Base-by-base conservation (phyloP, 2,888 invertebrate genomes). In the Melinopterus prodromus region DNA sequence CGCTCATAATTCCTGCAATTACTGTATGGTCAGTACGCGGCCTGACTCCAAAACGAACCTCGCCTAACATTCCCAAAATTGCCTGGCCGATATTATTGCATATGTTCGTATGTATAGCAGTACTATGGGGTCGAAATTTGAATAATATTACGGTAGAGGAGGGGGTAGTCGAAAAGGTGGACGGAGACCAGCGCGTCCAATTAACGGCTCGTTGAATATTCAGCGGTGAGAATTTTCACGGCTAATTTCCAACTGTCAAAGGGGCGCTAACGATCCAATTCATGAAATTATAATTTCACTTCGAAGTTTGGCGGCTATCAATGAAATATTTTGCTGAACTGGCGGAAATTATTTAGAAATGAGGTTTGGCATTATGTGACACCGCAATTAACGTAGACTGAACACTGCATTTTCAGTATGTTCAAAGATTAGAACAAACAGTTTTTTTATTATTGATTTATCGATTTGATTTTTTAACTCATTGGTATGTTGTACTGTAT, bases 241-340 rank as follows among this genome's bases (percentile, higher is more conserved):
- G 53, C 53, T 53, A 53, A 53, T 53, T 53, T 53, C 53, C 53
- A 53, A 53, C 53, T 53, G 53, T 53, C 53, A 53, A 53, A 53
- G 53, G 12, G 12, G 5, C 53, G 12, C 53, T 53, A 53, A 53
- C 53, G 53, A 53, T 53, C 53, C 53, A 53, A 53, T 53, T 53
- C 53, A 53, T 53, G 53, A 53, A 53, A 53, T 53, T 2, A 53
- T 53, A 53, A 53, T 53, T 53, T 53, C 53, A 12, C 53, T 53
- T 53, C 53, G 53, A 12, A 53, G 53, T 53, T 53, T 53, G 53
- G 53, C 53, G 53, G 12, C 53, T 53, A 53, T 53, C 12, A 53
- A 53, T 53, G 53, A 53, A 53, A 1, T 53, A 53, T 53, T 53
- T 53, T 4, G 53, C 12, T 26, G 26, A 26, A 26, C 26, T 26